Percentiles rank a stretch among this genome's conserved stretches.
These are phyloP conservation scores for Paradoxurus hermaphroditus DNA, from an alignment of 2,113 vertebrate species.

Conservation along the genomic window DNA sequence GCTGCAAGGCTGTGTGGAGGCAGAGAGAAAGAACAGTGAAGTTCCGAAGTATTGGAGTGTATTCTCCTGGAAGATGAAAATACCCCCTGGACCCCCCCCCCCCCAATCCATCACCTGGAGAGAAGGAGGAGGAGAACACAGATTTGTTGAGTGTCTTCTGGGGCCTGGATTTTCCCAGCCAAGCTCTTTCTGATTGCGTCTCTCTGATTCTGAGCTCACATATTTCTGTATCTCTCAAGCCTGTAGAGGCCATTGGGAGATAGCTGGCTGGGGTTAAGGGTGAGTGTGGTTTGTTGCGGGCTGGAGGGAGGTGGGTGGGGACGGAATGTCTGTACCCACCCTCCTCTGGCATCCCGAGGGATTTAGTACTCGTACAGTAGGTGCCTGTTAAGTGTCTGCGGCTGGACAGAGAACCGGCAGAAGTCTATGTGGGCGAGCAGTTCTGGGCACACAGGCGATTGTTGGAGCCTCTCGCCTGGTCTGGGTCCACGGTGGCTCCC, in stretches of 20 bases:
- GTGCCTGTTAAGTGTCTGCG: neutral
- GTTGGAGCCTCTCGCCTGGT: neutral
- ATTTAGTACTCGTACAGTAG: neutral
- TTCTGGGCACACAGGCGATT: neutral
- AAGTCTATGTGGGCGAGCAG: neutral
- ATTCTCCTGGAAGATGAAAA: slow-evolving; percentile 12
- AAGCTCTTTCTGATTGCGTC: no score
- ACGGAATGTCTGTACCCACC: neutral
- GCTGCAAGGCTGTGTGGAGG: neutral
- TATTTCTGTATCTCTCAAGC: neutral
- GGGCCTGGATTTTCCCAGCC: neutral
- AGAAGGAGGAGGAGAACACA: neutral
- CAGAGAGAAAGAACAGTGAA: neutral
- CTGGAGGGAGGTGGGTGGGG: neutral
- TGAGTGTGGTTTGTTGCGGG: neutral
- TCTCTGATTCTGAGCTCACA: no score
- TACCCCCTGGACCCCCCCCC: no score
- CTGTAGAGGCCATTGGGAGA: neutral
- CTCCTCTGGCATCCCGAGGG: neutral
- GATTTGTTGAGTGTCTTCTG: neutral
- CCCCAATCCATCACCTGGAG: neutral
- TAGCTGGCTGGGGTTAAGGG: neutral
- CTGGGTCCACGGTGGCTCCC: neutral
- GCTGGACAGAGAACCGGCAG: neutral
- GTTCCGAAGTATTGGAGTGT: neutral